Evolutionary conservation across 2,797 vertebrate species (phyloP).

Genomic region (Eospalax fontanierii): DNA sequence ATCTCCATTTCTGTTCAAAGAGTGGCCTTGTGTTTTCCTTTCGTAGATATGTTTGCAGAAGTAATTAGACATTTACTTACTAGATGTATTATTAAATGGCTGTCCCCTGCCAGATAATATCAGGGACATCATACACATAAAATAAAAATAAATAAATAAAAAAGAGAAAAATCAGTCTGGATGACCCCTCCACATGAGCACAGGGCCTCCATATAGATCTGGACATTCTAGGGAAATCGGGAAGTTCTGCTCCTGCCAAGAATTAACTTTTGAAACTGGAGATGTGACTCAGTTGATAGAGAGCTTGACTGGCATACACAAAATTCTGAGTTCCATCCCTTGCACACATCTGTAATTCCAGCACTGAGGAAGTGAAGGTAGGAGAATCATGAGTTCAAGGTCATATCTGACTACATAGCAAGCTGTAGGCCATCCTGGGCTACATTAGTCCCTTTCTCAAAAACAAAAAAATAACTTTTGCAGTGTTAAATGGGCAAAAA

Average conservation of each 20-base stretch:
- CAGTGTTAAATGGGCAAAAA: background rate
- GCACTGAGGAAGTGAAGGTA: background rate
- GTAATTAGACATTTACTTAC: slow-evolving; percentile 21
- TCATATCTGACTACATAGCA: background rate
- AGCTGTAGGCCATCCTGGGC: background rate
- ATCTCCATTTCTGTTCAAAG: background rate
- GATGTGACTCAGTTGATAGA: too few species aligned
- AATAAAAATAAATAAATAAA: too few species aligned
- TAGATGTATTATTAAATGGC: background rate
- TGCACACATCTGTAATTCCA: too few species aligned
- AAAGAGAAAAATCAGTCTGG: too few species aligned
- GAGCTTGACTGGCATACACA: too few species aligned
- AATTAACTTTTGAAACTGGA: too few species aligned
- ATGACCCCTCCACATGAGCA: too few species aligned
- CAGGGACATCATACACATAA: too few species aligned
- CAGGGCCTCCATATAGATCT: too few species aligned
- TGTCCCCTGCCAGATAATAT: slow-evolving; percentile 1
- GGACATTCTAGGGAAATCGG: too few species aligned
- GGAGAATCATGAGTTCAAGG: background rate
- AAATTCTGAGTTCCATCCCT: too few species aligned
- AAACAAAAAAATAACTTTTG: background rate
- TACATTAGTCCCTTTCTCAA: background rate
- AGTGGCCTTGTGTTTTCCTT: slow-evolving; percentile 1
- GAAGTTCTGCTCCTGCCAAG: too few species aligned
- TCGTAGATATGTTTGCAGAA: slow-evolving; percentile 23